Conservation (phyloP, 2,113 vertebrate species). For the Hemichromis elongatus region DNA sequence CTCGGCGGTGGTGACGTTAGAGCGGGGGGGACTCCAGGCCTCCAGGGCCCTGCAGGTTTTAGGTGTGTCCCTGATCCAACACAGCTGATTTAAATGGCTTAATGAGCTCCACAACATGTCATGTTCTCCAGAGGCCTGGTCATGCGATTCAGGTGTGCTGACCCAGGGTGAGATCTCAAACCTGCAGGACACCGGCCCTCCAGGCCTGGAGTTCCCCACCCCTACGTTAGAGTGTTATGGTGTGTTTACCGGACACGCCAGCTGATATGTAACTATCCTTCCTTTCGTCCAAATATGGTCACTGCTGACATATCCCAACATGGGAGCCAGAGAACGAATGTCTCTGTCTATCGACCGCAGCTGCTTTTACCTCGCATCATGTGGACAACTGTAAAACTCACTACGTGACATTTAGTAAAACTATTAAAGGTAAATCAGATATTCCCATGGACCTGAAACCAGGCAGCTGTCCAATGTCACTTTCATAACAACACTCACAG, state of each 20-base stretch:
- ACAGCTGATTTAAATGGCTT: too few relatives aligned
- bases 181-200: too few relatives aligned
- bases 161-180: too few relatives aligned
- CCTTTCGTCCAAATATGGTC: neutral
- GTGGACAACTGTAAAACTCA: neutral
- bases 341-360: neutral
- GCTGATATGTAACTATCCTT: accelerated
- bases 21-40: too few relatives aligned
- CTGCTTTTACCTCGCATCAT: neutral
- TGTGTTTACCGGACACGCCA: neutral
- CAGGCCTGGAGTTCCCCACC: too few relatives aligned
- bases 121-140: too few relatives aligned
- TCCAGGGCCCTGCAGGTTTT: too few relatives aligned
- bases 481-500: neutral
- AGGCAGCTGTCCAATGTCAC: neutral
- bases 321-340: neutral
- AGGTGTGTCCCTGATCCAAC: too few relatives aligned
- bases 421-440: neutral
- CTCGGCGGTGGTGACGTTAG: accelerated
- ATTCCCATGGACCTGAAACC: neutral
- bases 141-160: too few relatives aligned
- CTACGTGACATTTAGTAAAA: neutral
- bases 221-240: neutral
- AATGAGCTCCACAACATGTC: too few relatives aligned
- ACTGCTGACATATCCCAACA: too few relatives aligned